These are phyloP conservation scores for Macrobrachium rosenbergii DNA, from an alignment of 1,140 invertebrate species.

Conservation along the genomic window DNA sequence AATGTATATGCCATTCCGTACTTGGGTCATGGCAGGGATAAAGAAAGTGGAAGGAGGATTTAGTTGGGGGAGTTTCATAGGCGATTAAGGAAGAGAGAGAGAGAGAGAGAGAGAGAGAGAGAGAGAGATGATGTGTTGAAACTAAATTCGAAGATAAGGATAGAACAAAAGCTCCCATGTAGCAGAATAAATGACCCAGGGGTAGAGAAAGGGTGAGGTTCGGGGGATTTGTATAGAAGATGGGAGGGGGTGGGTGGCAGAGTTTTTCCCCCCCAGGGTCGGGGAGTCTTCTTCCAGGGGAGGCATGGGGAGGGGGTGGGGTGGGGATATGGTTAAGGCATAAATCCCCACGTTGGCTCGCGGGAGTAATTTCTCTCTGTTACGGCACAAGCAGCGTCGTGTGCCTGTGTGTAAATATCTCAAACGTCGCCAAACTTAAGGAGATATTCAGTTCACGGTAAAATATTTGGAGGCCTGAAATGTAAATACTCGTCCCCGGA, in stretches of 20 bases:
- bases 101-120: background rate
- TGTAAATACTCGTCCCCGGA: slow-evolving; percentile 8
- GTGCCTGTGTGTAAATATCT: slow-evolving; percentile 35
- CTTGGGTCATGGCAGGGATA: background rate
- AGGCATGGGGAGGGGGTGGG: background rate
- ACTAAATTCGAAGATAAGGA: no score
- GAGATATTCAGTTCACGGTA: slow-evolving; percentile 30
- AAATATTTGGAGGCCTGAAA: slow-evolving; percentile 39
- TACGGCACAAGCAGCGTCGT: slow-evolving; percentile 28
- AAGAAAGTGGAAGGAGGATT: background rate
- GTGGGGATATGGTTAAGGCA: background rate
- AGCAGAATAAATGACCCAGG: no score
- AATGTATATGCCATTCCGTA: no score
- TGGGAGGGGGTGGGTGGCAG: background rate
- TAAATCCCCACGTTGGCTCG: background rate
- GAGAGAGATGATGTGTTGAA: background rate
- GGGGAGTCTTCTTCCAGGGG: background rate
- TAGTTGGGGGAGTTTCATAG: background rate
- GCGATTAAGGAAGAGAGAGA: slow-evolving; percentile 1
- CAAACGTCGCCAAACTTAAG: slow-evolving; percentile 16
- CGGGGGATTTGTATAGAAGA: background rate
- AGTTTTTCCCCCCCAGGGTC: no score
- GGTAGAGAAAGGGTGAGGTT: background rate
- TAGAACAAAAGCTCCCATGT: no score
- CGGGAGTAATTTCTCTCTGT: slow-evolving; percentile 14